Percentiles rank a stretch among this genome's conserved stretches.
These are phyloP conservation scores for Anguilla pacifica DNA, from an alignment of 2,797 vertebrate species.

Conservation along the genomic window DNA sequence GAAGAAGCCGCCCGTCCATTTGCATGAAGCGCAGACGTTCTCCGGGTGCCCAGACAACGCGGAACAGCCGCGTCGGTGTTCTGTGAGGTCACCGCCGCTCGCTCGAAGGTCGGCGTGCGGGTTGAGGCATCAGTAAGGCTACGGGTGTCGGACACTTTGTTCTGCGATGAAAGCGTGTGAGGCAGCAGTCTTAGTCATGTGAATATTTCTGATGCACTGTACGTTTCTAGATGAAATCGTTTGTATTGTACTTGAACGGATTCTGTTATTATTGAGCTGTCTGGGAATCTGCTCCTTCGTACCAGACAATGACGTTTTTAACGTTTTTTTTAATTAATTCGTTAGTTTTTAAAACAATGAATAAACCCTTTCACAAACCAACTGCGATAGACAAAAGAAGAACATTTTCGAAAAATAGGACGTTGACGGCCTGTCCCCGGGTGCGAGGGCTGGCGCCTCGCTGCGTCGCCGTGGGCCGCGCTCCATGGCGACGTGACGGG, in stretches of 20 bases:
- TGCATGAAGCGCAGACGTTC: background rate
- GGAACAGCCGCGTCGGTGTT: background rate
- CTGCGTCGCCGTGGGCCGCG: background rate
- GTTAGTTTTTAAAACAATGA: background rate
- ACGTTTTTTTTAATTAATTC: background rate
- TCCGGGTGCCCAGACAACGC: background rate
- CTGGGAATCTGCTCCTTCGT: background rate
- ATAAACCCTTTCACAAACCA: background rate
- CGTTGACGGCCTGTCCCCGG: background rate
- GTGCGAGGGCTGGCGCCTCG: background rate
- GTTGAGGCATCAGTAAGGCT: background rate
- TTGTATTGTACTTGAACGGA: background rate
- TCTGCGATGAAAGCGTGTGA: background rate
- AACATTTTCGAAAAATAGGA: background rate
- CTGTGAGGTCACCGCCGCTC: background rate
- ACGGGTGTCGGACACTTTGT: background rate
- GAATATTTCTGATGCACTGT: background rate
- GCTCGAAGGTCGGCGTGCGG: background rate
- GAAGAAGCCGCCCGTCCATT: background rate
- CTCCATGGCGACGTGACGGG: background rate
- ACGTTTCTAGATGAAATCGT: background rate
- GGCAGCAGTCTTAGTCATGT: background rate
- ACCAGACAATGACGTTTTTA: background rate
- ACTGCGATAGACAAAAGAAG: background rate
- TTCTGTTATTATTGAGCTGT: background rate